Evolutionary conservation across 2,797 vertebrate species (phyloP), one percentile per base, ranked within the genome.

Genomic region (Distichodus sexfasciatus): DNA sequence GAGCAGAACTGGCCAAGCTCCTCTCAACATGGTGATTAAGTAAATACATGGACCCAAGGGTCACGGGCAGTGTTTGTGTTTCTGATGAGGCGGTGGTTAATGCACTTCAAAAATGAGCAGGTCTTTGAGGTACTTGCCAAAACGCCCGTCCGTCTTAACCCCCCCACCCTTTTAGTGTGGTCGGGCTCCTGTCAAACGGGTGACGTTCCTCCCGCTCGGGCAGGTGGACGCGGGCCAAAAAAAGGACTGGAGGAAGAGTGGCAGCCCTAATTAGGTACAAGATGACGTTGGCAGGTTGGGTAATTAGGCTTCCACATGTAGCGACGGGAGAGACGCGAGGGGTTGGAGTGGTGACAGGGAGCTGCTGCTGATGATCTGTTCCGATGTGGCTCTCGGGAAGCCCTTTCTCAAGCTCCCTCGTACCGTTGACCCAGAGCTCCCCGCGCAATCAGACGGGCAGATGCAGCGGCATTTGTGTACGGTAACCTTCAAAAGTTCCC

Each of bases 71-170:
- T 26, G 15, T 29, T 10, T 51, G 63, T 44, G 61, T 60, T 71
- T 24, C 57, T 62, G 48, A 66, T 66, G 57, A 71, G 36, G 50
- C n/a, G 29, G 28, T 53, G 17, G 24, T 47, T 43, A 43, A 50
- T 0, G 24, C 3, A 29, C 67, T 80, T 83, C 76, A 29, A 82
- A 82, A 85, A n/a, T n/a, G 29, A 79, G 76, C 66, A 63, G 59
- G 72, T 63, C 83, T 87, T 84, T 86, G 81, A 86, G 80, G 66
- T 74, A 33, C 65, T 77, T 79, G 85, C 84, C 87, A 88, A 72
- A 44, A 29, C 46, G 21, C 15, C 59, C 44, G n/a, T 35, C 38
- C 15, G 35, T 11, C 23, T 54, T 24, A 40, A 54, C n/a, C n/a
- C n/a, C n/a, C n/a, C n/a, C n/a, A 17, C 14, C 35, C 21, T 50